Conservation (phyloP, 1,140 invertebrate species). For the Ips nitidus region DNA sequence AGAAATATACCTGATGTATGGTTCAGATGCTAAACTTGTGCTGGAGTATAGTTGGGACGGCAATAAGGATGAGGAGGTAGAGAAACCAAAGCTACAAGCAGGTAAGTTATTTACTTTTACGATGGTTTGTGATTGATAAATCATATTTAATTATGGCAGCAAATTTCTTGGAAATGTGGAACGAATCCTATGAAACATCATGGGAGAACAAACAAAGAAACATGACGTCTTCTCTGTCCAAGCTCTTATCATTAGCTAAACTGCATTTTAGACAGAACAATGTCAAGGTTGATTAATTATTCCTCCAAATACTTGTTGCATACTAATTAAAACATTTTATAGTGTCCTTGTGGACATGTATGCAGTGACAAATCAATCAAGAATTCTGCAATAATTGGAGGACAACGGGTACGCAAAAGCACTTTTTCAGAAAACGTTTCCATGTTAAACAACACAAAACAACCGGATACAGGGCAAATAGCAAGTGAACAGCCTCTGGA, state of each 20-base stretch:
- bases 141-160: not conserved
- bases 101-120: not conserved
- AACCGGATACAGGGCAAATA: no score
- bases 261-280: slow-evolving; percentile 50
- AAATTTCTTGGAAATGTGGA: slow-evolving; percentile 32
- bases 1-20: slow-evolving; percentile 89
- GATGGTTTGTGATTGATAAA: not conserved
- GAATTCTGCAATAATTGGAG: not conserved
- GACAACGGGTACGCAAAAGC: slow-evolving; percentile 8
- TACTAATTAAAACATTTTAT: slow-evolving; percentile 5
- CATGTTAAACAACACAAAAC: no score
- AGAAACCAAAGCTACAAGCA: slow-evolving; percentile 25
- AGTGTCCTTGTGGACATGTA: slow-evolving; percentile 58
- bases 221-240: slow-evolving; percentile 55
- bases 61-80: slow-evolving; percentile 28
- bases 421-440: no score
- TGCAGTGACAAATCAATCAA: slow-evolving; percentile 50
- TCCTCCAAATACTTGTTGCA: not conserved
- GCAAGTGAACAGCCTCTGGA: no score
- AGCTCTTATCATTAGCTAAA: slow-evolving; percentile 64
- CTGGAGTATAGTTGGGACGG: slow-evolving; percentile 82
- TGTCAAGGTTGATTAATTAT: slow-evolving; percentile 33
- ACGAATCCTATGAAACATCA: slow-evolving; percentile 18
- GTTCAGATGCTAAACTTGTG: slow-evolving; percentile 74
- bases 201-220: slow-evolving; percentile 36